Conservation (phyloP, 2,797 vertebrate species). For the Phalloptychus januarius region DNA sequence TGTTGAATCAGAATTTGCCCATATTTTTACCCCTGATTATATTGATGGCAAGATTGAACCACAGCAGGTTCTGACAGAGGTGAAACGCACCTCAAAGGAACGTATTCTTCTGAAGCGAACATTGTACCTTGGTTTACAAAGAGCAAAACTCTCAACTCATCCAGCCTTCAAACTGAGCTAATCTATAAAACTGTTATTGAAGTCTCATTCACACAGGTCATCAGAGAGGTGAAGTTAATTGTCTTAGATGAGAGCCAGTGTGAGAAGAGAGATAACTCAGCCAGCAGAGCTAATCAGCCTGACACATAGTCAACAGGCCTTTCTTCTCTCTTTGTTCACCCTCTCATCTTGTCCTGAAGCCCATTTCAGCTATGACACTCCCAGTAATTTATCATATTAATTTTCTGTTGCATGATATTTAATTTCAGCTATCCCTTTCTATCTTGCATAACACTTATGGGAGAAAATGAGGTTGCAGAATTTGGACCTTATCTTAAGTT, state of each 20-base stretch:
- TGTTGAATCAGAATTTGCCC: background rate
- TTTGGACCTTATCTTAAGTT: conserved; percentile 1
- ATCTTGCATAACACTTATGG: conserved; percentile 56
- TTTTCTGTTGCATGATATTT: conserved; percentile 63
- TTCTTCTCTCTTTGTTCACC: conserved; percentile 43
- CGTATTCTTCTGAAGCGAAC: background rate
- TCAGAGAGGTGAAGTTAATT: conserved; percentile 23
- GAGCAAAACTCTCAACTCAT: background rate
- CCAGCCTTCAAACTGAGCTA: conserved; percentile 21
- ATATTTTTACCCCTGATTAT: background rate
- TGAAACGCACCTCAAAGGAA: background rate
- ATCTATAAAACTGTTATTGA: conserved; percentile 31
- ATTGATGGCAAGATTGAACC: background rate
- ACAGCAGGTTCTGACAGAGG: background rate
- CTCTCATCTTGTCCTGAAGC: conserved; percentile 52
- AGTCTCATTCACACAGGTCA: conserved; percentile 35
- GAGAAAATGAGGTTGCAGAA: conserved; percentile 38
- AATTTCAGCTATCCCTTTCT: conserved; percentile 59
- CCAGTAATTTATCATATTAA: conserved; percentile 73
- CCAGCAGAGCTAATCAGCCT: conserved; percentile 46
- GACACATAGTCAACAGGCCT: conserved; percentile 45
- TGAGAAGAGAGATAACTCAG: conserved; percentile 54
- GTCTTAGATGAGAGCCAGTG: conserved; percentile 50
- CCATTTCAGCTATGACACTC: conserved; percentile 49
- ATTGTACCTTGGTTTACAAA: background rate